Percentiles rank a stretch among this genome's conserved stretches.
phyloP scores from a whole-genome alignment of 2,888 invertebrate genomes.

The Troglohyphantes excavatus region DNA sequence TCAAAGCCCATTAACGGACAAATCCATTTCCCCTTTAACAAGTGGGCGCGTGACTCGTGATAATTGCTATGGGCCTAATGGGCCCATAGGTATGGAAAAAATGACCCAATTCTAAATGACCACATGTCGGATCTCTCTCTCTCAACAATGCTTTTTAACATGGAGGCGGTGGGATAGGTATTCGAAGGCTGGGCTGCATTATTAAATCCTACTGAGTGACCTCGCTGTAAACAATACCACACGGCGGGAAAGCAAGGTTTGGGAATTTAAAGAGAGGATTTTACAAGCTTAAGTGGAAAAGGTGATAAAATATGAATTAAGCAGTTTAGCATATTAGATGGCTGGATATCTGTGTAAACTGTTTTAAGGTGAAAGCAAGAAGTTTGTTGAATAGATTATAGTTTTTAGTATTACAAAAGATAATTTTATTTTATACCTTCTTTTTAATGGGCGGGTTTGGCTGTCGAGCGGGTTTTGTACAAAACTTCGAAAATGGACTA shows the following conservation, averaged over 20 bases:
- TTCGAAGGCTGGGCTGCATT: constrained; percentile 1
- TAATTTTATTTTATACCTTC: too few species aligned
- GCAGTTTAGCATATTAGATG: neutral
- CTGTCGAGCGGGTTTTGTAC: too few species aligned
- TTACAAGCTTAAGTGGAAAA: neutral
- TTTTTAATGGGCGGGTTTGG: too few species aligned
- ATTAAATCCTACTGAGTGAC: constrained; percentile 2
- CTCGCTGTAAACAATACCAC: constrained; percentile 25
- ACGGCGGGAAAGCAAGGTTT: constrained; percentile 22
- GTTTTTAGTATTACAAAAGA: too few species aligned
- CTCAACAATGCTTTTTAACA: constrained; percentile 4
- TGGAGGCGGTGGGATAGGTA: neutral
- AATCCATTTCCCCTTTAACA: constrained; percentile 15
- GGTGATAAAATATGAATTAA: neutral
- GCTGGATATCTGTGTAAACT: too few species aligned
- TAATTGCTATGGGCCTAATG: neutral
- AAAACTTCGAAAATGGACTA: too few species aligned
- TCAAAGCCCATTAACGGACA: constrained; percentile 11
- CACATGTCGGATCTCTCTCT: neutral
- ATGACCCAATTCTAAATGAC: constrained; percentile 27
- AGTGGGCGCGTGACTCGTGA: constrained; percentile 20
- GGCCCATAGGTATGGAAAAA: constrained; percentile 4
- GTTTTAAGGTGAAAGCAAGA: too few species aligned
- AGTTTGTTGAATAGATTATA: too few species aligned
- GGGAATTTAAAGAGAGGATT: neutral